Base-by-base conservation (phyloP, 2,888 invertebrate genomes). In the Tenodera sinensis region DNA sequence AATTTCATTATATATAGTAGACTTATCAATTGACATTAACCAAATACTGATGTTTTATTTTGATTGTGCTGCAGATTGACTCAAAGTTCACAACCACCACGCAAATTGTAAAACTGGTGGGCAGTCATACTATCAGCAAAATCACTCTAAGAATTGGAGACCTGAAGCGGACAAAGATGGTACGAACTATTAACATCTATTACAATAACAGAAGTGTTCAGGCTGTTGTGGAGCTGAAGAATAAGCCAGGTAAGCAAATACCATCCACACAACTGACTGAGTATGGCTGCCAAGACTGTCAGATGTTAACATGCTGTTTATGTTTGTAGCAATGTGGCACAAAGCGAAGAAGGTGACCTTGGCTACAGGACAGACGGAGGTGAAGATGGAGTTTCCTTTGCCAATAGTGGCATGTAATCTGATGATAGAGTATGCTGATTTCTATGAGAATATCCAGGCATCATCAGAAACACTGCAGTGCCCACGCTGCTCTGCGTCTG, bases 351-450 rank as follows among this genome's bases (percentile, higher is more conserved):
- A 97, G 91, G 97, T 99, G 0, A 96, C 96, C 14, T 94, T 99
- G 15, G 96, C 97, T 90, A 97, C 98, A 0, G 98, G 98, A 0
- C 99, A 99, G 93, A 97, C 98, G 0, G 99, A 99, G 93, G 97
- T 99, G 0, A 99, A 99, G 93, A 97, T 99, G 90, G 99, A 99
- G 93, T 99, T 99, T 92, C 98, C 98, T 0, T 94, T 99, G 89
- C 99, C 99, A 0, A 99, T 99, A 89, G 97, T 99, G 4, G 99
- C 99, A 0, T 99, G 99, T 93, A 99, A 99, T 93, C 94, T 99
- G 90, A 99, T 99, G 98, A 97, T 99, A 92, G 99, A 99, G 93
- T 99, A 99, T 93, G 97, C 98, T 0, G 99, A 99, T 92, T 99
- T 99, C 93, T 99, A 98, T 92, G 99, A 99, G 93, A 98, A 99